These are phyloP conservation scores for Cataglyphis cursor DNA, from an alignment of 2,888 invertebrate genomes.

Conservation along the genomic window DNA sequence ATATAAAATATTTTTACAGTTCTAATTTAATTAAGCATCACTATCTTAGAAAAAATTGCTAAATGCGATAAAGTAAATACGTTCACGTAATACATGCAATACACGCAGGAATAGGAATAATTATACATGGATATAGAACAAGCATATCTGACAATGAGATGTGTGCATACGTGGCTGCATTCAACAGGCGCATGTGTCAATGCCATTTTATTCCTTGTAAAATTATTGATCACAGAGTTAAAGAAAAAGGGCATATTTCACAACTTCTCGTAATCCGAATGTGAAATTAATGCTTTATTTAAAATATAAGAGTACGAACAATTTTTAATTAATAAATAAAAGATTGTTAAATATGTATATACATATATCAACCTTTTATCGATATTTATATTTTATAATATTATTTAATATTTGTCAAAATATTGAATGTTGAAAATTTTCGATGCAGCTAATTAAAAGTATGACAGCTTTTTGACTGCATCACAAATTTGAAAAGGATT, in stretches of 20 bases:
- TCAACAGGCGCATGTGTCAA: background rate
- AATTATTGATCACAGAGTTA: background rate
- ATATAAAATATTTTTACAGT: background rate
- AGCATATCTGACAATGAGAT: background rate
- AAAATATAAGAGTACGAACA: background rate
- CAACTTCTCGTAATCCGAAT: background rate
- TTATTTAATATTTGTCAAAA: background rate
- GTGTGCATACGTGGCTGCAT: constrained; percentile 7
- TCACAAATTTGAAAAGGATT: background rate
- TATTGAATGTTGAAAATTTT: background rate
- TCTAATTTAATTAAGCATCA: background rate
- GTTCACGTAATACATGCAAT: background rate
- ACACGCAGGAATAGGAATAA: background rate
- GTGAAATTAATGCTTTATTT: background rate
- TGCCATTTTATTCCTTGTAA: background rate
- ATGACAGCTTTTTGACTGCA: background rate
- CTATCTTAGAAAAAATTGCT: background rate
- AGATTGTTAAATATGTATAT: background rate
- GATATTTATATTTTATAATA: background rate
- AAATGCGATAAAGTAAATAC: background rate
- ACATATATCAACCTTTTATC: background rate
- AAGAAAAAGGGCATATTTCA: background rate
- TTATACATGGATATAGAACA: background rate
- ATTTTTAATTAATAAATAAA: background rate
- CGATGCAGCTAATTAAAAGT: background rate